Percentiles rank a stretch among this genome's conserved stretches.
phyloP scores from a whole-genome alignment of 2,797 vertebrate species.

The Phyllotis vaccarum region DNA sequence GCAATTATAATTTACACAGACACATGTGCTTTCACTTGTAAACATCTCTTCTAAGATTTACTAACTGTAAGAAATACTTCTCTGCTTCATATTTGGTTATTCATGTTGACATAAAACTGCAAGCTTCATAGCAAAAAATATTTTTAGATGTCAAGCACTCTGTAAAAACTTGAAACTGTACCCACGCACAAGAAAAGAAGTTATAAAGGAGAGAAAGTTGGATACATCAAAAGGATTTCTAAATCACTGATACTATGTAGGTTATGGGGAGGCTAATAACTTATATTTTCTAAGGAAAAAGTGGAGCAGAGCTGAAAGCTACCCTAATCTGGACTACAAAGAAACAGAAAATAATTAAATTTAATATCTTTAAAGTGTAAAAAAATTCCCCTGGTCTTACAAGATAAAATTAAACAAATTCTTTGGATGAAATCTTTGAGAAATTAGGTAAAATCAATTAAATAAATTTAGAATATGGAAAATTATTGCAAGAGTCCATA shows the following conservation, averaged over 20 bases:
- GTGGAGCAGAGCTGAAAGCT: conserved; percentile 32
- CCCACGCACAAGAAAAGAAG: conserved; percentile 42
- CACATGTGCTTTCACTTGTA: not conserved
- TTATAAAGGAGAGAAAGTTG: conserved; percentile 54
- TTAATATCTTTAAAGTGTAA: conserved; percentile 65
- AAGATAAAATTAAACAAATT: conserved; percentile 64
- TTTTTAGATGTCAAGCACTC: conserved; percentile 53
- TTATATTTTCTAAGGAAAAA: conserved; percentile 38
- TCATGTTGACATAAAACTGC: conserved; percentile 48
- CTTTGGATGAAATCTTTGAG: conserved; percentile 51
- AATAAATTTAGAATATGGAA: conserved; percentile 69
- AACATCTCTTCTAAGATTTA: conserved; percentile 5
- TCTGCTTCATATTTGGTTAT: conserved; percentile 39
- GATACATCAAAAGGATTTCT: conserved; percentile 37
- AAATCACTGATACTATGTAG: conserved; percentile 60
- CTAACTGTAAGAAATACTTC: conserved; percentile 42
- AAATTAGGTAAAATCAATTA: conserved; percentile 60
- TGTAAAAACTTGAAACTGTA: conserved; percentile 58
- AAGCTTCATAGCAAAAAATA: conserved; percentile 39
- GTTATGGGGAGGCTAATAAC: conserved; percentile 33
- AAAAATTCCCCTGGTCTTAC: conserved; percentile 51
- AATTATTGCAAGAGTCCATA: conserved; percentile 65
- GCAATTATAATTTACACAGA: conserved; percentile 17
- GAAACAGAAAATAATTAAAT: conserved; percentile 51
- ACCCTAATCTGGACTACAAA: conserved; percentile 62